Evolutionary conservation across 2,797 vertebrate genomes (phyloP).

Genomic region (Knipowitschia caucasica): DNA sequence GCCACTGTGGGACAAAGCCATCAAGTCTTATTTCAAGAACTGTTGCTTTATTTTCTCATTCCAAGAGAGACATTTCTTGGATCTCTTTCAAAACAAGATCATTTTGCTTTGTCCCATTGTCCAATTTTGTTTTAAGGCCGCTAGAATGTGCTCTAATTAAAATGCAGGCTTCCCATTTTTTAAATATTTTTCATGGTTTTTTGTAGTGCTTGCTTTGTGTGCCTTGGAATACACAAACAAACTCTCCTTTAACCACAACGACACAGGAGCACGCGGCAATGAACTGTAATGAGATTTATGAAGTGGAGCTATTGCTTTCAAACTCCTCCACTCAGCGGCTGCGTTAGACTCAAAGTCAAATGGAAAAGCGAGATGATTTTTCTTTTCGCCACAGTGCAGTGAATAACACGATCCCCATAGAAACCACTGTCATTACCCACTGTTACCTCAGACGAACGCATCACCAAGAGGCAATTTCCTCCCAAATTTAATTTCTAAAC

Average conservation of each 20-base stretch:
- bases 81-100: no score
- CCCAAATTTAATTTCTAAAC: slow-evolving; percentile 46
- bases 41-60: no score
- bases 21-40: no score
- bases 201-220: no score
- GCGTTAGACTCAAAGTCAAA: not conserved
- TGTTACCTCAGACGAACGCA: slow-evolving; percentile 24
- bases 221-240: no score
- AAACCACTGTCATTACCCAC: slow-evolving; percentile 27
- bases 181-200: no score
- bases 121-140: no score
- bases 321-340: not conserved
- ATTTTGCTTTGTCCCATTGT: no score
- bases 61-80: no score
- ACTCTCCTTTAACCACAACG: not conserved
- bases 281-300: not conserved
- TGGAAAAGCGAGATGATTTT: slow-evolving; percentile 1
- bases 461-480: slow-evolving; percentile 44
- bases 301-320: not conserved
- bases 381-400: not conserved
- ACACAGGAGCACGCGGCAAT: not conserved
- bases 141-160: no score
- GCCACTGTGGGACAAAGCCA: no score
- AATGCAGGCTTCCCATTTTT: no score
- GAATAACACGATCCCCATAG: slow-evolving; percentile 12